Evolutionary conservation across 2,113 vertebrate genomes (phyloP).

Genomic region (Notarius quadriscutis): DNA sequence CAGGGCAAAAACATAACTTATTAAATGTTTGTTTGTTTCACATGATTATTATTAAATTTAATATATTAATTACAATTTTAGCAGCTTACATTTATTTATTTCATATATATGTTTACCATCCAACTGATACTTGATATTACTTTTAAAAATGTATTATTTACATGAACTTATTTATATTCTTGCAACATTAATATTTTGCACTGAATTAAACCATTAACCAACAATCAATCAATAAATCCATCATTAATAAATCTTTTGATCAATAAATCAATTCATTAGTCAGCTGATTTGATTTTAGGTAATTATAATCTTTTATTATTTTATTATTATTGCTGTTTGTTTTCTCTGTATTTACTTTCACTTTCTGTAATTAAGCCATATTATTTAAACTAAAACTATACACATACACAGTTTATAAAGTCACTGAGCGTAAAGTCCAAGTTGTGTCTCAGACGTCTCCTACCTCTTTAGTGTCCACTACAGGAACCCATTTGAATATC

Average conservation of each 20-base stretch:
- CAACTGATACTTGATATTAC: not conserved
- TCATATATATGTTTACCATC: not conserved
- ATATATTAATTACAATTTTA: no score
- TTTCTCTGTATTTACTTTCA: not conserved
- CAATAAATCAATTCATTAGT: not conserved
- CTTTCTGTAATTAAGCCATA: not conserved
- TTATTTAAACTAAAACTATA: no score
- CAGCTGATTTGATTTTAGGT: not conserved
- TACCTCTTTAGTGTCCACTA: slow-evolving; percentile 86
- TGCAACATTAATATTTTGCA: not conserved
- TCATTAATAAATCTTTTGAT: not conserved
- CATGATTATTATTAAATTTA: no score
- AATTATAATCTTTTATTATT: not conserved
- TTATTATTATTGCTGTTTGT: not conserved
- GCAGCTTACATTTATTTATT: not conserved
- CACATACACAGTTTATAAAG: not conserved
- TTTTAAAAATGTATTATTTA: not conserved
- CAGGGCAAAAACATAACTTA: slow-evolving; percentile 29
- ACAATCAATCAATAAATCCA: not conserved
- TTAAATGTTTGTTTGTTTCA: no score
- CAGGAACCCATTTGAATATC: slow-evolving; percentile 91
- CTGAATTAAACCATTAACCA: not conserved
- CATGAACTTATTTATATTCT: not conserved
- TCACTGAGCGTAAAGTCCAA: not conserved
- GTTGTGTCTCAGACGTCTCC: not conserved